Evolutionary conservation across 2,797 vertebrate genomes (phyloP).

Genomic region (Gallinago nigripennis): DNA sequence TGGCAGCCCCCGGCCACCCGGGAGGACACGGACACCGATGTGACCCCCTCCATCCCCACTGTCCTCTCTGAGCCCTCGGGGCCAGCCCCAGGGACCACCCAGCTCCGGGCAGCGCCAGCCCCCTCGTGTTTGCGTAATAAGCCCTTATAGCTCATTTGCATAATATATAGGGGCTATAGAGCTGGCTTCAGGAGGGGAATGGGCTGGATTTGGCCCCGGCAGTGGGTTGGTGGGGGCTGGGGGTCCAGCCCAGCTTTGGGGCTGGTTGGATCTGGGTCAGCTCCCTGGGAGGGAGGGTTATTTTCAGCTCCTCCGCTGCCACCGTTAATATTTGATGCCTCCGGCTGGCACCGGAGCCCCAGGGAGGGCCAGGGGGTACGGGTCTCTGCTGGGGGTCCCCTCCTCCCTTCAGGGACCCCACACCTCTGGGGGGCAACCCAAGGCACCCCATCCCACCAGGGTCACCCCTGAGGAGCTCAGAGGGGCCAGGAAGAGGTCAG

Average conservation of each 20-base stretch:
- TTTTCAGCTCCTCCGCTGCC: conserved; percentile 19
- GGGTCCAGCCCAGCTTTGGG: not conserved
- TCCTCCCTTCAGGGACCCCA: no score
- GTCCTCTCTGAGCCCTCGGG: not conserved
- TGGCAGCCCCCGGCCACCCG: not conserved
- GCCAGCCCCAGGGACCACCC: not conserved
- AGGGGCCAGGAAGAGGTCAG: not conserved
- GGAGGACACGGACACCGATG: not conserved
- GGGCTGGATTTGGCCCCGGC: rapidly evolving
- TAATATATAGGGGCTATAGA: not conserved
- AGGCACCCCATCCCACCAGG: rapidly evolving
- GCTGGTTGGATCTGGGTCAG: conserved; percentile 47
- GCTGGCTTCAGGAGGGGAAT: not conserved
- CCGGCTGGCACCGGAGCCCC: not conserved
- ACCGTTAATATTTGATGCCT: not conserved
- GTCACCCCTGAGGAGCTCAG: rapidly evolving
- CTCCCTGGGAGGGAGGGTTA: conserved; percentile 20
- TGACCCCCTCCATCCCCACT: not conserved
- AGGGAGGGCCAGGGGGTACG: not conserved
- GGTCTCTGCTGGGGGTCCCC: not conserved
- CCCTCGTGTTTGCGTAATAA: not conserved
- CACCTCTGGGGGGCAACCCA: not conserved
- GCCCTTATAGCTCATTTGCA: conserved; percentile 8
- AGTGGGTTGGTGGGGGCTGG: not conserved
- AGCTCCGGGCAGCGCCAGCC: not conserved